These are phyloP conservation scores for Acleris holmiana DNA, from an alignment of 2,888 invertebrate genomes.

Conservation along the genomic window DNA sequence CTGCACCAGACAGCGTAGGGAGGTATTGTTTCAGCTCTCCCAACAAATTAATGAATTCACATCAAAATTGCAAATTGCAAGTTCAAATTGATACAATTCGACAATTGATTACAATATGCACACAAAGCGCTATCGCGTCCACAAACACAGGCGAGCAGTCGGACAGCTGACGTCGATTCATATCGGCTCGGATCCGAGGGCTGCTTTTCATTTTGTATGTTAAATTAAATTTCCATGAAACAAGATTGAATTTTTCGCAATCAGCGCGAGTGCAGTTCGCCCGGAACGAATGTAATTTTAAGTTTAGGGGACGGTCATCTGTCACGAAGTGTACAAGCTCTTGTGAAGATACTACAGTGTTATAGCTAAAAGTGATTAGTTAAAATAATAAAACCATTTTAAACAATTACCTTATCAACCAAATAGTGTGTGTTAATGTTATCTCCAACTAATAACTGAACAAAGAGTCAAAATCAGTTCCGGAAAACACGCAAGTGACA, in stretches of 20 bases:
- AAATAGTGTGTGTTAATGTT: too few relatives aligned
- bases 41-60: conserved; percentile 74
- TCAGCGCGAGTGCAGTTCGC: conserved; percentile 69
- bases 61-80: conserved; percentile 80
- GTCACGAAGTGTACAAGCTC: too few relatives aligned
- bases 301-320: too few relatives aligned
- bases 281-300: conserved; percentile 51
- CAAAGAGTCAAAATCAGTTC: too few relatives aligned
- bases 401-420: too few relatives aligned
- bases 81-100: conserved; percentile 78
- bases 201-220: conserved; percentile 83
- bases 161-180: conserved; percentile 76
- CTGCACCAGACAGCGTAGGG: conserved; percentile 40
- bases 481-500: too few relatives aligned
- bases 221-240: conserved; percentile 85
- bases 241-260: conserved; percentile 84
- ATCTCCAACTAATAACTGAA: too few relatives aligned
- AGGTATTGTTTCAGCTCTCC: conserved; percentile 56
- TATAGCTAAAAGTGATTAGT: too few relatives aligned
- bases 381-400: too few relatives aligned
- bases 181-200: conserved; percentile 67
- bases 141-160: conserved; percentile 81
- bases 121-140: conserved; percentile 74
- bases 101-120: conserved; percentile 83
- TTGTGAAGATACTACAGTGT: too few relatives aligned